A percentile compares a stretch with the other conserved stretches of the same genome.
These are phyloP conservation scores for Pristionchus exspectatus DNA, from an alignment of 2,888 invertebrate species.

Conservation along the genomic window DNA sequence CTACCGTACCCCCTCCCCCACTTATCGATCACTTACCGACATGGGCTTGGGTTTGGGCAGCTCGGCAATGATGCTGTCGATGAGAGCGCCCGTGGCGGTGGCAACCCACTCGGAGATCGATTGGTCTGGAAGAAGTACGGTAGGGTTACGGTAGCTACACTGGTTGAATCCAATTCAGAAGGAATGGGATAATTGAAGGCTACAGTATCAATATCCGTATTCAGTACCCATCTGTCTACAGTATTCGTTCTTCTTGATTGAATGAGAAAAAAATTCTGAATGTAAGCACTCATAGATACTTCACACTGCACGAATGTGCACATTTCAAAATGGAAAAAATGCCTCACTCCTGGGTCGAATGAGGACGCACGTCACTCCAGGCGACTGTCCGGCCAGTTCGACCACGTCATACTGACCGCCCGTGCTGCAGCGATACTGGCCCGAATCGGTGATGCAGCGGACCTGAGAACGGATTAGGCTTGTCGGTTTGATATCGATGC, in stretches of 20 bases:
- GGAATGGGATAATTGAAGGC: not conserved
- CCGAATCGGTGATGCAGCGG: constrained; percentile 9
- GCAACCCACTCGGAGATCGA: constrained; percentile 16
- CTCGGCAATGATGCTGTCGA: constrained; percentile 3
- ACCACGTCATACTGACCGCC: not conserved
- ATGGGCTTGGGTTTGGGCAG: constrained; percentile 28
- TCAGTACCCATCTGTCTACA: not conserved
- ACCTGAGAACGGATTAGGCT: not conserved
- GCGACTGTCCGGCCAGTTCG: not conserved
- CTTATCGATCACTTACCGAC: not conserved
- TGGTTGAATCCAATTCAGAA: too few relatives aligned
- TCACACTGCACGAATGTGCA: too few relatives aligned
- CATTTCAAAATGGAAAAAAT: too few relatives aligned
- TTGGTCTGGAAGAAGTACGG: not conserved
- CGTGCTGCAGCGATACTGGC: not conserved
- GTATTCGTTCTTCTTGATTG: too few relatives aligned
- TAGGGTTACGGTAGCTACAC: not conserved
- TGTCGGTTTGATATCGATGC: not conserved
- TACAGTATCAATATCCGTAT: not conserved
- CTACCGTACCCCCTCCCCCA: not conserved
- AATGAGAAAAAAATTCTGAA: too few relatives aligned
- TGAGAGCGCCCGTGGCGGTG: not conserved
- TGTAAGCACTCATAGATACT: too few relatives aligned
- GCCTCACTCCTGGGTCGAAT: constrained; percentile 38
- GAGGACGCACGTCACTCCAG: not conserved